phyloP scores from a whole-genome alignment of 2,797 vertebrate genomes.

The Ctenopoma multispine region DNA sequence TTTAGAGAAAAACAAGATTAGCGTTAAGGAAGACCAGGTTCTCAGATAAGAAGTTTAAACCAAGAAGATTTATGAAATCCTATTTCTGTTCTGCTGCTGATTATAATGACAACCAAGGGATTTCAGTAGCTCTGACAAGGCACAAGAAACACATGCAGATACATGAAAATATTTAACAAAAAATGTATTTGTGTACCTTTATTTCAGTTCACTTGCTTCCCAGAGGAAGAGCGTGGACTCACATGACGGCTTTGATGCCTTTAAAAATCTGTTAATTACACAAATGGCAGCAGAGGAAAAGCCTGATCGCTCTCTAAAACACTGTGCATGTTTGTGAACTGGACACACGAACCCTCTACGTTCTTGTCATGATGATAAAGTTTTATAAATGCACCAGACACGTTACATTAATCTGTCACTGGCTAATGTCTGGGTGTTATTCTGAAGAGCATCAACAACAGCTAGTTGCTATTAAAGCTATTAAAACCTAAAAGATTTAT shows the following conservation, averaged over 20 bases:
- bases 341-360: neutral
- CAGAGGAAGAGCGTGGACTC: neutral
- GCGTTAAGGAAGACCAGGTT: neutral
- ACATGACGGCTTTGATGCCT: slow-evolving; percentile 4
- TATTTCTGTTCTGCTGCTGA: neutral
- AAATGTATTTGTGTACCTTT: slow-evolving; percentile 1
- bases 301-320: slow-evolving; percentile 5
- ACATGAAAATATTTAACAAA: neutral
- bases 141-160: no score
- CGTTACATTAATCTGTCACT: neutral
- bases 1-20: slow-evolving; percentile 20
- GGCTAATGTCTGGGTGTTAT: neutral
- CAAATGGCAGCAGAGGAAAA: slow-evolving; percentile 18
- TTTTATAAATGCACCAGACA: neutral
- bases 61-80: neutral
- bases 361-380: neutral
- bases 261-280: slow-evolving; percentile 1
- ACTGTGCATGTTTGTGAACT: slow-evolving; percentile 18
- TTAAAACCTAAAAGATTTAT: neutral
- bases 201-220: neutral
- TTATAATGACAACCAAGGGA: slow-evolving; percentile 16
- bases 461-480: no score
- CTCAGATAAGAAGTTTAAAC: neutral
- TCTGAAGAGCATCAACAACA: neutral
- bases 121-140: neutral